A percentile compares a stretch with the other conserved stretches of the same genome.
Evolutionary conservation across 2,113 vertebrate species (phyloP).

Genomic region (Mustela nigripes): DNA sequence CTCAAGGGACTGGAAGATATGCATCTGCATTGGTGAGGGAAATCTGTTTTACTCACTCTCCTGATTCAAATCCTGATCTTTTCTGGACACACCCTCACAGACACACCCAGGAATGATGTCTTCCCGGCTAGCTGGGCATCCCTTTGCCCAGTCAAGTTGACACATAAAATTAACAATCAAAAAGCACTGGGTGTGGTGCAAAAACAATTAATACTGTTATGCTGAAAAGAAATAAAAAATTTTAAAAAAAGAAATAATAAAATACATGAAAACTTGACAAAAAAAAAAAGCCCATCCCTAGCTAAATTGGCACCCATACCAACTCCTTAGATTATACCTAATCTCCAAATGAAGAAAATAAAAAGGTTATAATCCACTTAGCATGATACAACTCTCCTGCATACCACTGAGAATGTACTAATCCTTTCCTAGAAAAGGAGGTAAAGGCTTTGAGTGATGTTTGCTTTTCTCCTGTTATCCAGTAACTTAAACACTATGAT

Average conservation of each 20-base stretch:
- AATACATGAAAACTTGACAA: too few species aligned
- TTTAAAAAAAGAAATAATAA: too few species aligned
- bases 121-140: not conserved
- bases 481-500: not conserved
- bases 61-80: not conserved
- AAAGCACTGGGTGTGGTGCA: not conserved
- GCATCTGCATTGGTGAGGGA: not conserved
- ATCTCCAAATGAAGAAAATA: not conserved
- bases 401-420: not conserved
- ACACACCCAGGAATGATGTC: not conserved
- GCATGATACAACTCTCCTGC: not conserved
- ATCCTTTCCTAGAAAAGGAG: not conserved
- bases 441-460: not conserved
- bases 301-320: not conserved
- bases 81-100: not conserved
- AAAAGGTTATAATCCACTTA: not conserved
- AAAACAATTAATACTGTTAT: too few species aligned
- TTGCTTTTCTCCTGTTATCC: not conserved
- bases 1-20: not conserved
- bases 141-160: not conserved
- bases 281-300: not conserved
- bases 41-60: not conserved
- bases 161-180: not conserved
- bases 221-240: too few species aligned
- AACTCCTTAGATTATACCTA: not conserved